phyloP scores from a whole-genome alignment of 2,113 vertebrate species.

The Pao palembangensis region DNA sequence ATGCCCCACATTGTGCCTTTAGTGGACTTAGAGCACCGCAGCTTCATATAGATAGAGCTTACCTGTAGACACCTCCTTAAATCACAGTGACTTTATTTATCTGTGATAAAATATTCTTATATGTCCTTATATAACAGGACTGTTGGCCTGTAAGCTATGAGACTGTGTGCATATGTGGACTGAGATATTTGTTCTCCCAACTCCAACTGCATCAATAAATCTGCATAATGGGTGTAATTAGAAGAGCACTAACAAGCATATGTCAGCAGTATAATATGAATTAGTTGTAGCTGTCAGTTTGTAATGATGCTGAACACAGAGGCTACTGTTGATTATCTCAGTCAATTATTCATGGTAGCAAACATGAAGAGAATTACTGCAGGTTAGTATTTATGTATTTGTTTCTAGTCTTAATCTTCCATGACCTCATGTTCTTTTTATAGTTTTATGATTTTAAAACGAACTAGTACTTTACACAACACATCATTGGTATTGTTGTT shows the following conservation, averaged over 20 bases:
- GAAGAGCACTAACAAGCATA: conserved; percentile 46
- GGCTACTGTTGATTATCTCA: conserved; percentile 25
- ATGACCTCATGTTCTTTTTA: conserved; percentile 8
- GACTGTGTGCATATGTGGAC: too few species aligned
- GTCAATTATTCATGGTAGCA: conserved; percentile 29
- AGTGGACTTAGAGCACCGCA: conserved; percentile 24
- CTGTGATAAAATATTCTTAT: conserved; percentile 27
- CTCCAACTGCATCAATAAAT: conserved; percentile 50
- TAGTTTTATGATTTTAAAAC: conserved; percentile 12
- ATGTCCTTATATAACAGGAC: conserved; percentile 1
- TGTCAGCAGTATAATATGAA: conserved; percentile 52
- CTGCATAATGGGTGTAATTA: conserved; percentile 58
- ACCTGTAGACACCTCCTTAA: conserved; percentile 8
- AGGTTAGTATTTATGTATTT: background rate
- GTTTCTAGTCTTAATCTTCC: background rate
- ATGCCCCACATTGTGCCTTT: conserved; percentile 10
- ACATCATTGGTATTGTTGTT: background rate
- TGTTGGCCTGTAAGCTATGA: background rate
- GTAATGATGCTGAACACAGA: conserved; percentile 37
- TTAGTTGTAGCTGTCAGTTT: conserved; percentile 54
- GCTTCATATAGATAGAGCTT: conserved; percentile 22
- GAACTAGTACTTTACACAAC: conserved; percentile 15
- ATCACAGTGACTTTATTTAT: conserved; percentile 31
- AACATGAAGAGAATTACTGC: conserved; percentile 11
- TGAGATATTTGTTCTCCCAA: conserved; percentile 9